These are phyloP conservation scores for Halocynthia roretzi DNA, from an alignment of 23 tunicate species.

Conservation along the genomic window DNA sequence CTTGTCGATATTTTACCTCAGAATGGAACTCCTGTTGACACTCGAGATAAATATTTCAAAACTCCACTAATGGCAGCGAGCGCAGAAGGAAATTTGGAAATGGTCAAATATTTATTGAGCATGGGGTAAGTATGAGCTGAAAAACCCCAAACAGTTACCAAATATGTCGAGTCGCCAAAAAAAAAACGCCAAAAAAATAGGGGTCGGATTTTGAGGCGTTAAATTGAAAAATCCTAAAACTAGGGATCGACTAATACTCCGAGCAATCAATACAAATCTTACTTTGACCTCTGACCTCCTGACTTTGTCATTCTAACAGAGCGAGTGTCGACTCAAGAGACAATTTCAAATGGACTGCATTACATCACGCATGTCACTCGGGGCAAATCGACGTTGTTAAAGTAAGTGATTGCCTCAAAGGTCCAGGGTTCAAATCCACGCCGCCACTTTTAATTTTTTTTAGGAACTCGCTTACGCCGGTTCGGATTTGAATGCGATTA, in stretches of 20 bases:
- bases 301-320: conserved; percentile 32
- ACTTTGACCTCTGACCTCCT: too few relatives aligned
- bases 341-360: conserved; percentile 93
- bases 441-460: neutral
- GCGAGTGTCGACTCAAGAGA: conserved; percentile 81
- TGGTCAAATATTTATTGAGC: conserved; percentile 57
- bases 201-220: too few relatives aligned
- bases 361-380: conserved; percentile 91
- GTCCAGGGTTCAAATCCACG: too few relatives aligned
- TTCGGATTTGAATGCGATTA: conserved; percentile 80
- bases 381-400: conserved; percentile 90
- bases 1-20: conserved; percentile 13
- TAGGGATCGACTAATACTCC: too few relatives aligned
- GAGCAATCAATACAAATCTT: too few relatives aligned
- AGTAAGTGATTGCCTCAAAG: conserved; percentile 18
- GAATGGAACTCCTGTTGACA: conserved; percentile 84
- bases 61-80: conserved; percentile 87
- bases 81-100: conserved; percentile 67
- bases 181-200: neutral
- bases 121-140: conserved; percentile 32
- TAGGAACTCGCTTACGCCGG: conserved; percentile 71
- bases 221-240: too few relatives aligned
- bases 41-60: conserved; percentile 85
- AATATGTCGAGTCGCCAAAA: too few relatives aligned
- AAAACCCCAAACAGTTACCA: neutral